Evolutionary conservation across 2,888 invertebrate species (phyloP), one percentile per base, ranked within the genome.

Genomic region (Eurytoma adleriae): DNA sequence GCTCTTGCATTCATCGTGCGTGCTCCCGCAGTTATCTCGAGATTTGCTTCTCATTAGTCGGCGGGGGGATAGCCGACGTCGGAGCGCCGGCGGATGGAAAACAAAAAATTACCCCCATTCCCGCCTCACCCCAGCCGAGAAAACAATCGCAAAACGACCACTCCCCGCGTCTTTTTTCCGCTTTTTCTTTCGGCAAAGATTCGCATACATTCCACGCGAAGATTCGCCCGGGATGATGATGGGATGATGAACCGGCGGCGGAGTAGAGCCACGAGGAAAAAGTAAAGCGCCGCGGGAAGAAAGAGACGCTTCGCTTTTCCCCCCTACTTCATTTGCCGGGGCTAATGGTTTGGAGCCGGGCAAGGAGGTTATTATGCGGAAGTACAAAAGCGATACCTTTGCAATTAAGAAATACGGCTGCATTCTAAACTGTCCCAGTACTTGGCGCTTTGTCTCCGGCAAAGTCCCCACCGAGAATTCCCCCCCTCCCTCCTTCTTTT

Each of bases 381-480:
- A 87, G 86, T 84, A 89, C 89, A 89, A 89, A 89, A 88, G 88
- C 88, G 87, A 89, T 89, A 88, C 87, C 86, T 87, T 88, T 83
- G 88, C 88, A 89, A 89, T 89, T 89, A 89, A 88, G 88, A 83
- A 83, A 82, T 80, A 83, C 83, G 82, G 79, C 79, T 80, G 81
- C 83, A 80, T 67, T 78, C 80, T 81, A 81, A 84, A 77, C 83
- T 73, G 71, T 75, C 71, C 75, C 50, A 62, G 48, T 74, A 80
- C 81, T 80, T 56, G 40, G 59, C 56, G 70, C 77, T 83, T 85
- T 84, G 86, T 87, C 86, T 83, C 40, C 82, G 56, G 54, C 69
- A 59, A 78, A 74, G 54, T 67, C 64, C 40, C n/a, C 54, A 30
- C 20, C 67, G 48, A 27, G 52, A 70, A 20, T 62, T 68, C 50